phyloP scores from a whole-genome alignment of 2,888 invertebrate species.

The Nectonema munidae region DNA sequence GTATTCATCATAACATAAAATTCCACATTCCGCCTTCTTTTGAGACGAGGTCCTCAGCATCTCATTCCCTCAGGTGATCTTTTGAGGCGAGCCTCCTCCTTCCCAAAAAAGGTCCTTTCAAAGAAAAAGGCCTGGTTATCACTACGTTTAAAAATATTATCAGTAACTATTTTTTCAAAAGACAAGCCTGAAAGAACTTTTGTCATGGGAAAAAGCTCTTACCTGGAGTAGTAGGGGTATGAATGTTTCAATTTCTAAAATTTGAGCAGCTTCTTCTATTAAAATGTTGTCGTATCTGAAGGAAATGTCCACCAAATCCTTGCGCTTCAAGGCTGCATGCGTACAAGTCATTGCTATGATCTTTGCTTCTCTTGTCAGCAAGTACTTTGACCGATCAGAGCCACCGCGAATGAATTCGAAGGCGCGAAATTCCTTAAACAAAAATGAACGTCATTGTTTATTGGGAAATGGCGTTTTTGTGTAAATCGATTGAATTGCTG shows the following conservation, averaged over 20 bases:
- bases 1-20: too few relatives aligned
- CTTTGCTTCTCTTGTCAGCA: conserved; percentile 87
- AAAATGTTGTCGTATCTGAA: conserved; percentile 93
- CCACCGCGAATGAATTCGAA: conserved; percentile 82
- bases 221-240: conserved; percentile 73
- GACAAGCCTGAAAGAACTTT: too few relatives aligned
- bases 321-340: conserved; percentile 76
- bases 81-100: too few relatives aligned
- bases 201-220: not conserved
- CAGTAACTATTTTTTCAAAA: too few relatives aligned
- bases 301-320: conserved; percentile 67
- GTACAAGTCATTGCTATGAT: conserved; percentile 99
- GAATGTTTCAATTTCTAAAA: conserved; percentile 93
- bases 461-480: too few relatives aligned
- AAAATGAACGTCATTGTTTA: conserved; percentile 6
- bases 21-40: too few relatives aligned
- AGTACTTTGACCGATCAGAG: conserved; percentile 66
- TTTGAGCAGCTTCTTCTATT: conserved; percentile 97
- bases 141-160: too few relatives aligned
- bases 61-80: too few relatives aligned
- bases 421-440: conserved; percentile 47
- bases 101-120: too few relatives aligned
- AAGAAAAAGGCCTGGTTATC: too few relatives aligned
- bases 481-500: too few relatives aligned
- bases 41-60: too few relatives aligned